Percentiles rank a stretch among this genome's conserved stretches.
Evolutionary conservation across 2,113 vertebrate species (phyloP).

Genomic region (Tachysurus vachellii): DNA sequence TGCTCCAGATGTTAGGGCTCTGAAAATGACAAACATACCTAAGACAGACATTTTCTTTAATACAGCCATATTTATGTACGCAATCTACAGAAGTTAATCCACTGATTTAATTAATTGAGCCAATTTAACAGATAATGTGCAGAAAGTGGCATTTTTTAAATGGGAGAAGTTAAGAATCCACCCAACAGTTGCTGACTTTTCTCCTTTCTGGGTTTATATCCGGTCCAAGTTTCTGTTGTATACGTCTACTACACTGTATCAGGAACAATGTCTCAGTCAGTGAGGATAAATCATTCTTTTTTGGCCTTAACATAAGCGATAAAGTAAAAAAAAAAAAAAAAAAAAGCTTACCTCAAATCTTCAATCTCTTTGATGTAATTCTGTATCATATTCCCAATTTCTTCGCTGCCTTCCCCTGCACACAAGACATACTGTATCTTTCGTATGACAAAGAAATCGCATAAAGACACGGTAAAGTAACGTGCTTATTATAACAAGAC

Average conservation of each 20-base stretch:
- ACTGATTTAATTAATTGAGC: background rate
- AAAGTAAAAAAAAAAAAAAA: background rate
- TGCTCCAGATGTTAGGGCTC: background rate
- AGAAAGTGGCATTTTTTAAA: background rate
- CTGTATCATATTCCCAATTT: conserved; percentile 97
- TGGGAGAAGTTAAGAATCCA: background rate
- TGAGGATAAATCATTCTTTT: background rate
- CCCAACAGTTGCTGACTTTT: background rate
- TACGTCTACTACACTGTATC: background rate
- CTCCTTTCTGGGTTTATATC: background rate
- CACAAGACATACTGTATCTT: conserved; percentile 10
- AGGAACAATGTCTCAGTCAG: background rate
- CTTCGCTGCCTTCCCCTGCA: conserved; percentile 92
- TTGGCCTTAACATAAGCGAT: background rate
- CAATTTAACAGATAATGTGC: background rate
- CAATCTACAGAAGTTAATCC: background rate
- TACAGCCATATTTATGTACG: background rate
- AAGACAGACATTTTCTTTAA: background rate
- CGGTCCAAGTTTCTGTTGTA: background rate
- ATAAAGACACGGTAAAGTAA: background rate
- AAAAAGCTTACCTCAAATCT: conserved; percentile 84
- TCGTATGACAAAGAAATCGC: background rate
- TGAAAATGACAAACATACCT: background rate
- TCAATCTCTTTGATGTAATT: conserved; percentile 98
- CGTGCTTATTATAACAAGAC: background rate